Conservation (phyloP, 2,888 invertebrate species). For the Papilio gigon region DNA sequence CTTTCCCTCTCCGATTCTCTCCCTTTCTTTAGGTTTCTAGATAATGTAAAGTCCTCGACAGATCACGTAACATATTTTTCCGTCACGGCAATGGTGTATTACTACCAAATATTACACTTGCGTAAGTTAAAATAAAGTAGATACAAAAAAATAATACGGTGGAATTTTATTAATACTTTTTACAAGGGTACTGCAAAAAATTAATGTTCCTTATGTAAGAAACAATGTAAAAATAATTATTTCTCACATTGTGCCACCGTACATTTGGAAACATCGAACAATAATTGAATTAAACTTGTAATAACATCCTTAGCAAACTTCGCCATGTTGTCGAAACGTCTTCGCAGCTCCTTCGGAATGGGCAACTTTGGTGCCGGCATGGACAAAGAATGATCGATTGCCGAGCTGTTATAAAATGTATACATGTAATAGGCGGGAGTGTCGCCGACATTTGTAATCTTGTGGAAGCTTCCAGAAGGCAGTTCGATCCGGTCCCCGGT, state of each 20-base stretch:
- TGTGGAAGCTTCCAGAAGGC: constrained; percentile 84
- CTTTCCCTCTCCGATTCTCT: no score
- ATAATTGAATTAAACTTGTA: constrained; percentile 80
- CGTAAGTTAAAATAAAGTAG: not conserved
- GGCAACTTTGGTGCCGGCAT: constrained; percentile 61
- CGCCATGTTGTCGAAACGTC: constrained; percentile 73
- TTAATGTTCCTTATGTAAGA: not conserved
- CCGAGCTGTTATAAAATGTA: constrained; percentile 85
- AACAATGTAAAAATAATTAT: constrained; percentile 1
- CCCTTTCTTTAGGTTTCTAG: no score
- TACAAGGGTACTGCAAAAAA: not conserved
- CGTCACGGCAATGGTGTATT: no score
- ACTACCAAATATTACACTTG: no score
- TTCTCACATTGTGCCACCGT: not conserved
- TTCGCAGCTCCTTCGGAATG: constrained; percentile 70
- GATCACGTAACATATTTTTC: no score
- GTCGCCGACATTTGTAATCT: constrained; percentile 85
- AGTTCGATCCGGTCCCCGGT: constrained; percentile 72
- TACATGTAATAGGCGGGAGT: constrained; percentile 90
- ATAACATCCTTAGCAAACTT: constrained; percentile 78
- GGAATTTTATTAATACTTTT: not conserved
- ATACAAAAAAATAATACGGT: not conserved
- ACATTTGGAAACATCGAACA: constrained; percentile 82
- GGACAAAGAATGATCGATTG: constrained; percentile 35
- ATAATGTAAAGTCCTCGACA: no score